A percentile compares a stretch with the other conserved stretches of the same genome.
Conservation (phyloP, 1,140 invertebrate genomes). For the Hyles euphorbiae region DNA sequence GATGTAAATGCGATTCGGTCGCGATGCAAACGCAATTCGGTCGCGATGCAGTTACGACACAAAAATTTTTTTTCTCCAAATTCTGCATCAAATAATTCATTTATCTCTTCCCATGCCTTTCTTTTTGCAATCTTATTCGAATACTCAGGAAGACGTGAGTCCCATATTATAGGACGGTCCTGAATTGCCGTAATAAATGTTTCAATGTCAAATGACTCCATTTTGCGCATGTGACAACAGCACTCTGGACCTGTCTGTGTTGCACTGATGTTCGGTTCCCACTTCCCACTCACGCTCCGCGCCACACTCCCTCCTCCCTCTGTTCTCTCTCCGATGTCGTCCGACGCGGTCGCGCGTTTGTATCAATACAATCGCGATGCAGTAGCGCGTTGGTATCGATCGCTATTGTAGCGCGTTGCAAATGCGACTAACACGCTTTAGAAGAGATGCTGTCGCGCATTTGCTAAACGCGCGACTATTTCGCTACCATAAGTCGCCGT, state of each 20-base stretch:
- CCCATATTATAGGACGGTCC: conserved; percentile 7
- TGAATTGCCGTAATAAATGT: conserved; percentile 8
- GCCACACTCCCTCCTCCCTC: too few relatives aligned
- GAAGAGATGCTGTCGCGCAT: conserved; percentile 1
- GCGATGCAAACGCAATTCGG: too few relatives aligned
- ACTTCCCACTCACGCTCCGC: too few relatives aligned
- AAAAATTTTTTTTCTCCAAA: background rate
- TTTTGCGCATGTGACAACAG: conserved; percentile 9
- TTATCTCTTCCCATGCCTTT: background rate
- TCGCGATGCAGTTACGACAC: too few relatives aligned
- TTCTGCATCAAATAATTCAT: background rate
- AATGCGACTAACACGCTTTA: conserved; percentile 3
- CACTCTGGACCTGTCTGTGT: conserved; percentile 6
- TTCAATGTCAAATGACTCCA: conserved; percentile 8
- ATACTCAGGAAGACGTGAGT: conserved; percentile 3
- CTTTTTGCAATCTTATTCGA: conserved; percentile 1
- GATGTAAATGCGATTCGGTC: too few relatives aligned
- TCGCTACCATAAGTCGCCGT: background rate
- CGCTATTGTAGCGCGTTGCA: conserved; percentile 4
- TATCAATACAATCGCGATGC: conserved; percentile 7
- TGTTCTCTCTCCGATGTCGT: conserved; percentile 1
- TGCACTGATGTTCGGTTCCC: background rate
- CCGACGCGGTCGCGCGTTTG: conserved; percentile 9
- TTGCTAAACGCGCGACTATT: background rate
- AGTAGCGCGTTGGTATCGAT: conserved; percentile 1